Evolutionary conservation across 2,113 vertebrate genomes (phyloP), one percentile per base, ranked within the genome.

Genomic region (Corydoras sp.): DNA sequence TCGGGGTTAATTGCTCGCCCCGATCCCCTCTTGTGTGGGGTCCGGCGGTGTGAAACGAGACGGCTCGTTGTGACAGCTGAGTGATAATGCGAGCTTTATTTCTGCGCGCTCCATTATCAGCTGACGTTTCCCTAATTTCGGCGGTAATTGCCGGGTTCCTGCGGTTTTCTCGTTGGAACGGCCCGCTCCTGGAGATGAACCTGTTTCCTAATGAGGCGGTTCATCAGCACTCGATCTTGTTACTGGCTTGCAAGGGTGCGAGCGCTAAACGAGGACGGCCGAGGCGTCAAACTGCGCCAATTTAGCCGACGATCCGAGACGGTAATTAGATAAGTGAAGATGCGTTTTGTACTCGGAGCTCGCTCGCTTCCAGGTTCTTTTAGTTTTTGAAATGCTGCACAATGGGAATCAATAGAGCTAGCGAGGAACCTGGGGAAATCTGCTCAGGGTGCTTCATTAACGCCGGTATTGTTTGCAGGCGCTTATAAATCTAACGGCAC

Each of bases 321-420:
- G 60, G 65, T 76, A 79, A 79, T 76, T 65, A 76, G 69, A 69
- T 55, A 72, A 63, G 24, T 2, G 24, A 50, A 66, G 65, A 29
- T 54, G 14, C 29, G 8, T 60, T 48, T 70, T 65, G 11, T 13
- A 51, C 60, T 50, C 58, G 29, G 9, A 54, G 29, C 66, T 70
- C 61, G 32, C 55, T 31, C 2, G 14, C 32, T 35, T 54, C 50
- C 5, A 14, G 18, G 35, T 77, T 54, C 18, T 67, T 59, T 53
- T 59, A 4, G 1, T 43, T 62, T 65, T 62, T 18, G 9, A 62
- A 67, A 53, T 10, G 10, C 24, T 31, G 30, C 30, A 65, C 50
- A 15, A 31, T 56, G 35, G 53, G 49, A 69, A 75, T 79, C 73
- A 14, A 79, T 69, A 50, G 32, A 30, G 65, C 51, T 8, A 31